Evolutionary conservation across 1,140 invertebrate species (phyloP), one percentile per base, ranked within the genome.

Genomic region (Andricus grossulariae): DNA sequence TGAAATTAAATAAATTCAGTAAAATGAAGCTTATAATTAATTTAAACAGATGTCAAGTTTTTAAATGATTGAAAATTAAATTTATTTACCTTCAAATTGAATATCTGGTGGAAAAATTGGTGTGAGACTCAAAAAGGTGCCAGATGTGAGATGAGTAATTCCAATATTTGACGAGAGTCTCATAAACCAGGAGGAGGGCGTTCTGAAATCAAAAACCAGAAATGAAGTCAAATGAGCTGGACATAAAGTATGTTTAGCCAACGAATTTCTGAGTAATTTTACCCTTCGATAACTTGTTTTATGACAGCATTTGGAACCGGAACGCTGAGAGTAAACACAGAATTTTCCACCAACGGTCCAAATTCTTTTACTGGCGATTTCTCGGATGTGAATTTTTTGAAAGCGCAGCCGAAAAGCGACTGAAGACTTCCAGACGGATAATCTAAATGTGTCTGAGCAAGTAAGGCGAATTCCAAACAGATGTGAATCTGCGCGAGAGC

Each of bases 31-130:
- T 52, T 7, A 55, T 3, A 25, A 18, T 60, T 60, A 72, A 15
- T 57, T 60, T 39, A 54, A 8, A 8, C 7, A 18, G 25, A 32
- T 5, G 45, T 54, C 16, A 54, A 73, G 50, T 25, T 50, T 54
- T 32, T 50, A 49, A 70, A 75, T 60, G 25, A 50, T 49, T 49
- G 0, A 8, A 25, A 21, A 12, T 50, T 66, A 8, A 70, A 39
- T 32, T 73, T 57, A 60, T 54, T 75, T 83, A 88, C 88, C 86
- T 78, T 75, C 73, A 50, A 50, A 71, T 79, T 86, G 85, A 78
- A 87, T 80, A 78, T 78, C 85, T 45, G 82, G 82, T 74, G 89
- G 88, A 83, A 90, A 89, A 78, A 90, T 86, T 3, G 87, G 83
- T 8, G 60, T 75, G 15, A 72, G 83, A 72, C 85, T 88, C 39